Percentiles rank a stretch among this genome's conserved stretches.
These are phyloP conservation scores for Brienomyrus brachyistius DNA, from an alignment of 2,113 vertebrate genomes.

Conservation along the genomic window DNA sequence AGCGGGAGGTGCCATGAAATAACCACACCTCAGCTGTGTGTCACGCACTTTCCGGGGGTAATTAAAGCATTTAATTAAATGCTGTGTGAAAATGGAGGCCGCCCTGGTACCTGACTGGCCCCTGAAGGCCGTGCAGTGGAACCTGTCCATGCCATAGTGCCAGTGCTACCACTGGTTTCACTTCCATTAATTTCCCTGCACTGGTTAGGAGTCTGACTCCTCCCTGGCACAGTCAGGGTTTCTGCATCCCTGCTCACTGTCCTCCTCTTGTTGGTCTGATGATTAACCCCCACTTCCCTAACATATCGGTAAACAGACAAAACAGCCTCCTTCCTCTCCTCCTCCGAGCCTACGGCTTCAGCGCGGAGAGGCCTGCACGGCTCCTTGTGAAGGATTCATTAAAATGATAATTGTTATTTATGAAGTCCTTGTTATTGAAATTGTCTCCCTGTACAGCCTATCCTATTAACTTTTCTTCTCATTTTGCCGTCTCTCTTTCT, in stretches of 20 bases:
- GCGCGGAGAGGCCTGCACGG: conserved; percentile 42
- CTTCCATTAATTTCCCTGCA: not conserved
- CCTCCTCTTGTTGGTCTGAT: not conserved
- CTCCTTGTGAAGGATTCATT: conserved; percentile 57
- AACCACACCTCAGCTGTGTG: not conserved
- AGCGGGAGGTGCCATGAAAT: not conserved
- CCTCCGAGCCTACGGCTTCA: not conserved
- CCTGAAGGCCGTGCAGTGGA: not conserved
- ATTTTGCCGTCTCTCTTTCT: conserved; percentile 30
- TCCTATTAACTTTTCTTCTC: conserved; percentile 58
- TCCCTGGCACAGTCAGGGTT: not conserved
- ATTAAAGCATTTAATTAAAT: not conserved
- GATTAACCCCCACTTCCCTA: not conserved
- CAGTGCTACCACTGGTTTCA: not conserved
- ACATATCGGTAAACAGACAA: not conserved
- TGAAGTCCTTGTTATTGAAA: conserved; percentile 64
- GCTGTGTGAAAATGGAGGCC: not conserved
- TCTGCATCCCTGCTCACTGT: not conserved
- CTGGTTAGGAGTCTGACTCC: not conserved
- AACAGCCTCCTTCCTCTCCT: not conserved
- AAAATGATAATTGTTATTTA: conserved; percentile 67
- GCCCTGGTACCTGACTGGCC: not conserved
- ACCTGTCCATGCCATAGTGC: not conserved
- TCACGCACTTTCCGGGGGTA: not conserved
- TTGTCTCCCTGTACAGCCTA: conserved; percentile 49